Conservation (phyloP, 2,888 invertebrate species). For the Tinea semifulvella region DNA sequence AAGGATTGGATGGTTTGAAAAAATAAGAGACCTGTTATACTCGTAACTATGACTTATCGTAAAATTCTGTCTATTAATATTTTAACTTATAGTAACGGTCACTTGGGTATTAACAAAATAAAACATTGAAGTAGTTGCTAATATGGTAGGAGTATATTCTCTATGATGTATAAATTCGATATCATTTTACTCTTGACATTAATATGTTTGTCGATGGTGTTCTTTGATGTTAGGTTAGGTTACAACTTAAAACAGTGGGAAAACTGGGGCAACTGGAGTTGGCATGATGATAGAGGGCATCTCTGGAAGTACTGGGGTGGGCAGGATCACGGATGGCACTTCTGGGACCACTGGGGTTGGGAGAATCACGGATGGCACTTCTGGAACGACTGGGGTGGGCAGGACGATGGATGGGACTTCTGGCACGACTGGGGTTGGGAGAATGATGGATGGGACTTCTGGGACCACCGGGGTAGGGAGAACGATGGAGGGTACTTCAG, state of each 20-base stretch:
- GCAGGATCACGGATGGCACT: conserved; percentile 7
- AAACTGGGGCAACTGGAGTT: conserved; percentile 5
- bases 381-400: conserved; percentile 14
- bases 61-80: too few relatives aligned
- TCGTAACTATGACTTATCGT: too few relatives aligned
- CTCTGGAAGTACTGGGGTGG: conserved; percentile 13
- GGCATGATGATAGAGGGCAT: conserved; percentile 9
- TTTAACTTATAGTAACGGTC: too few relatives aligned
- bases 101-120: too few relatives aligned
- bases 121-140: not conserved
- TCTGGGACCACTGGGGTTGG: conserved; percentile 13
- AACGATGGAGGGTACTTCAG: conserved; percentile 9
- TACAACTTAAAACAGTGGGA: not conserved
- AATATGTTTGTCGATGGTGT: conserved; percentile 1
- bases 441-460: conserved; percentile 10
- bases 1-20: too few relatives aligned
- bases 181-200: not conserved
- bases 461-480: conserved; percentile 14
- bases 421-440: conserved; percentile 13
- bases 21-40: too few relatives aligned
- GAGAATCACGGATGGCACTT: conserved; percentile 8
- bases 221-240: not conserved
- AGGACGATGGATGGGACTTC: conserved; percentile 9
- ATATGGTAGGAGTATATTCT: not conserved
- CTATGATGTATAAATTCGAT: not conserved